These are phyloP conservation scores for Drosophila azteca DNA, from an alignment of 1,140 invertebrate genomes.

Conservation along the genomic window DNA sequence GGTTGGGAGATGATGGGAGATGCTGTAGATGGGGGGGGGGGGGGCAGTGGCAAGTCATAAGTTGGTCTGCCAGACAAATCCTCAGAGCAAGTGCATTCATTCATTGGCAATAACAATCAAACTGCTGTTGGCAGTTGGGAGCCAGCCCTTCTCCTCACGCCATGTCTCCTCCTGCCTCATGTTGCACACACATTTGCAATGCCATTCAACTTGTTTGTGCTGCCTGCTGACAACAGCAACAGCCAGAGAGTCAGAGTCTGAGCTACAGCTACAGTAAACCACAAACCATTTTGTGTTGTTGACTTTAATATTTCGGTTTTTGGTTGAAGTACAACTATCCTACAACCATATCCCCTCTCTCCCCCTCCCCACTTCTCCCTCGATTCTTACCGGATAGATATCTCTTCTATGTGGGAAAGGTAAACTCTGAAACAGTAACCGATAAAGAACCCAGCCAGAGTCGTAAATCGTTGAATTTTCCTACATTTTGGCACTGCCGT, in stretches of 20 bases:
- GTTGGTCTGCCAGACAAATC: conserved; percentile 65
- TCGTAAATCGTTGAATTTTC: conserved; percentile 50
- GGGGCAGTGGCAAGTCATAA: conserved; percentile 36
- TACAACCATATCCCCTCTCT: conserved; percentile 30
- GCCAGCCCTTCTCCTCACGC: neutral
- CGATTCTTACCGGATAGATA: conserved; percentile 39
- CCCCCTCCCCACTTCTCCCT: neutral
- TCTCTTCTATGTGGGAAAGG: conserved; percentile 63
- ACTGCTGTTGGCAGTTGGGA: conserved; percentile 64
- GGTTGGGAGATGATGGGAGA: conserved; percentile 16
- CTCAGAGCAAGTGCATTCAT: conserved; percentile 74
- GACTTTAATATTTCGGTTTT: conserved; percentile 72
- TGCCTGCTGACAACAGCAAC: conserved; percentile 14
- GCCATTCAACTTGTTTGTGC: conserved; percentile 74
- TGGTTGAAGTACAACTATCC: conserved; percentile 2
- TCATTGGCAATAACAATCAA: conserved; percentile 81
- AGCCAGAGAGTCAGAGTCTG: neutral
- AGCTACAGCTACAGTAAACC: conserved; percentile 37
- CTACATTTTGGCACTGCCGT: conserved; percentile 65
- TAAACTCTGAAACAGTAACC: conserved; percentile 56
- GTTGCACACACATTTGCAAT: conserved; percentile 68
- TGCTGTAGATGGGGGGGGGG: conserved; percentile 7
- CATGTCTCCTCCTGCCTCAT: conserved; percentile 24
- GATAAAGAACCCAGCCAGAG: conserved; percentile 41
- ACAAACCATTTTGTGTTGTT: conserved; percentile 54